A percentile compares a stretch with the other conserved stretches of the same genome.
Conservation (phyloP, 2,113 vertebrate species). For the Onychorhynchus coronatus region DNA sequence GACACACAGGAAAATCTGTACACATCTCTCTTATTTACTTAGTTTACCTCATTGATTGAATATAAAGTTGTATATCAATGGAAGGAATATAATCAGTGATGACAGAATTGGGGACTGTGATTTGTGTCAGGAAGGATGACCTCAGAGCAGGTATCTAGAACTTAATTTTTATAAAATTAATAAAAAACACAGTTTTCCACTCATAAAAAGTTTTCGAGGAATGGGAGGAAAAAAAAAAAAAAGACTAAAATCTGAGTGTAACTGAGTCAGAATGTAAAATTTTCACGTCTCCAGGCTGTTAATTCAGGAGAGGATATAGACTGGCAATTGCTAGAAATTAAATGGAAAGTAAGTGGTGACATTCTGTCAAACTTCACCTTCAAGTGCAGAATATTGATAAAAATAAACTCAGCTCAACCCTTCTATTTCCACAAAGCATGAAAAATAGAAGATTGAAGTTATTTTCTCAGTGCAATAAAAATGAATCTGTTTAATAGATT, state of each 20-base stretch:
- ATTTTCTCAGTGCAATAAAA: background rate
- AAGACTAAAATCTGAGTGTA: background rate
- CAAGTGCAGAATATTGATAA: background rate
- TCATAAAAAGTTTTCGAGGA: background rate
- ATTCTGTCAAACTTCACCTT: conserved; percentile 37
- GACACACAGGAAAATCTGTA: background rate
- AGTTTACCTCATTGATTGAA: background rate
- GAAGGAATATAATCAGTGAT: background rate
- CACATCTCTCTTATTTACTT: background rate
- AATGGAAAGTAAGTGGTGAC: conserved; percentile 22
- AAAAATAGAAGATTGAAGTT: background rate
- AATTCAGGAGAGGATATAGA: background rate
- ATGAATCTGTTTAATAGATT: background rate
- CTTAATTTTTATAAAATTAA: background rate
- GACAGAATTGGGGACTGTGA: background rate
- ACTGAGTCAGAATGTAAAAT: background rate
- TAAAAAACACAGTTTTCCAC: background rate
- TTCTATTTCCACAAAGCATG: background rate
- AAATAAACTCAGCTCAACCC: background rate
- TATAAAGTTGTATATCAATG: background rate
- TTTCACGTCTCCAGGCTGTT: background rate
- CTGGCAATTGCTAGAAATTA: conserved; percentile 21
- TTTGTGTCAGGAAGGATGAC: background rate
- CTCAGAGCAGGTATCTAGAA: background rate
- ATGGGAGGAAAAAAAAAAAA: background rate